Evolutionary conservation across 2,113 vertebrate genomes (phyloP), one percentile per base, ranked within the genome.

Genomic region (Abramis brama): DNA sequence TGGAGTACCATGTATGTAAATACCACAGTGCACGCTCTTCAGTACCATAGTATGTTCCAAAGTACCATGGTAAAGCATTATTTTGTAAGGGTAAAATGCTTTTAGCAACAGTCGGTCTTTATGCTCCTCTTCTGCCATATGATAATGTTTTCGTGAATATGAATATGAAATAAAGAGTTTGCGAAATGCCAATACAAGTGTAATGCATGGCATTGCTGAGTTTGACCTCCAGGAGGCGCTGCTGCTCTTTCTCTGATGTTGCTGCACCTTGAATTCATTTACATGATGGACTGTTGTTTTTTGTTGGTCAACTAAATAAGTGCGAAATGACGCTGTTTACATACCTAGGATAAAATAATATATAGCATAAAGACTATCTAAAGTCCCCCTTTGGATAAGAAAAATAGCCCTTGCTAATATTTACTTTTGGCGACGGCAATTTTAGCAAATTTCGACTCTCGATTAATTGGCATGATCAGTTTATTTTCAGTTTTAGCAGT

Each of bases 211-310:
- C 27, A 3, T 21, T 13, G 6, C 27, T 23, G 25, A 23, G 13
- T 78, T 13, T 64, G 60, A 3, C 47, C 74, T 23, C 6, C 6
- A 33, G 83, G 60, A 6, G 83, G 83, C 33, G 74, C 45, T 78
- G 83, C 55, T 85, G 83, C 43, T 55, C 30, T 85, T 64, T 33
- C 23, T 33, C 15, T 62, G 33, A 17, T 25, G 23, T 62, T 64
- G 33, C 59, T 39, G 66, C 66, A 39, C 12, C 7, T 45, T 25
- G n/a, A 45, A 3, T 47, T 47, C 8, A 13, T 78, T 33, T 33
- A 78, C 13, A 27, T 15, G 5, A 27, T 15, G 5, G n/a, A 12
- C 23, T 74, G n/a, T 4, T 4, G 6, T 52, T 27, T 27, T 76
- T 45, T 13, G 43, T 13, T 52, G 43, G n/a, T 27, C 25, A 33